phyloP scores from a whole-genome alignment of 1,140 invertebrate species.

The Drosophila seguyi region DNA sequence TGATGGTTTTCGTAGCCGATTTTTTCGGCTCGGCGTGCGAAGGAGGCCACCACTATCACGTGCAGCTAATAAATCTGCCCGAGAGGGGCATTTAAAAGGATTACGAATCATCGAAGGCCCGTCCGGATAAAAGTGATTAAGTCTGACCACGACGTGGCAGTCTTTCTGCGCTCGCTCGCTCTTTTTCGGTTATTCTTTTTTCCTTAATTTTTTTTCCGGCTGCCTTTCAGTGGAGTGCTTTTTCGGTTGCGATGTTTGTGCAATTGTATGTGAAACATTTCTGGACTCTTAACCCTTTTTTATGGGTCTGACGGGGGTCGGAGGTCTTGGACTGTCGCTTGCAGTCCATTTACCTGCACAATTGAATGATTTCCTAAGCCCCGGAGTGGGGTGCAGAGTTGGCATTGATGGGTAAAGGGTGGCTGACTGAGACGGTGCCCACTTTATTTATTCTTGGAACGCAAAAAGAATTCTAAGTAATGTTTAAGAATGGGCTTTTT shows the following conservation, averaged over 20 bases:
- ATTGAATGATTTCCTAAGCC: conserved; percentile 83
- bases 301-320: conserved; percentile 38
- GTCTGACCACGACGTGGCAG: conserved; percentile 59
- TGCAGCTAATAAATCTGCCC: conserved; percentile 77
- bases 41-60: conserved; percentile 68
- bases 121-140: conserved; percentile 82
- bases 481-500: neutral
- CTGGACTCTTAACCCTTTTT: conserved; percentile 41
- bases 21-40: conserved; percentile 1
- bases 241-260: conserved; percentile 45
- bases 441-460: conserved; percentile 23
- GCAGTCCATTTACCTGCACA: conserved; percentile 85
- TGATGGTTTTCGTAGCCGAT: conserved; percentile 36
- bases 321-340: conserved; percentile 71
- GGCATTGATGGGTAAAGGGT: conserved; percentile 35
- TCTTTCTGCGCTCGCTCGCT: conserved; percentile 24
- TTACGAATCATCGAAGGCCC: conserved; percentile 60
- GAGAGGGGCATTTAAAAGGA: conserved; percentile 75
- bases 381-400: conserved; percentile 22
- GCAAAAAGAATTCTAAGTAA: conserved; percentile 35
- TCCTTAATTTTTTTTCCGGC: neutral
- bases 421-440: conserved; percentile 10
- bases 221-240: conserved; percentile 15
- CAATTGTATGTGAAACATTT: conserved; percentile 78
- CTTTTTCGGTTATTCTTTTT: conserved; percentile 3